These are phyloP conservation scores for Danio kyathit DNA, from an alignment of 2,797 vertebrate genomes.

Conservation along the genomic window DNA sequence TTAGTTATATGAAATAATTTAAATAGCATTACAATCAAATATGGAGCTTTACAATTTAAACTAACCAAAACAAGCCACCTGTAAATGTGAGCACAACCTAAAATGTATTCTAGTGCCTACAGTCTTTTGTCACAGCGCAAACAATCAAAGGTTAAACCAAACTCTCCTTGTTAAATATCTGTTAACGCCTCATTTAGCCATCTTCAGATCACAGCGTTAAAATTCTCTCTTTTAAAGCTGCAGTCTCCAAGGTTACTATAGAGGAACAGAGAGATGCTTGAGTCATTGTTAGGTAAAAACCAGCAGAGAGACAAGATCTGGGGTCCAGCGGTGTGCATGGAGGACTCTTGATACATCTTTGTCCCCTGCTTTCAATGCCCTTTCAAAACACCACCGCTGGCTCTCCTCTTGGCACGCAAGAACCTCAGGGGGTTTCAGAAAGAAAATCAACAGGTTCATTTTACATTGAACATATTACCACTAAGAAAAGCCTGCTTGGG, in stretches of 20 bases:
- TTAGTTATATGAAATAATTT: no score
- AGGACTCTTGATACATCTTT: background rate
- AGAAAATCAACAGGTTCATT: background rate
- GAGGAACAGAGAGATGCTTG: background rate
- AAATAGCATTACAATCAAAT: no score
- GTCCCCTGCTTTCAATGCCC: slow-evolving; percentile 27
- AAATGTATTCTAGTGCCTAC: background rate
- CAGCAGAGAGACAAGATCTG: background rate
- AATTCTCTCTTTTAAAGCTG: background rate
- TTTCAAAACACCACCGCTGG: slow-evolving; percentile 27
- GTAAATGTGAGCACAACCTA: no score
- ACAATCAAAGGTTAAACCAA: background rate
- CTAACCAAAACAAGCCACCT: no score
- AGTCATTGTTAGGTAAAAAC: background rate
- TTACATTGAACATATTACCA: background rate
- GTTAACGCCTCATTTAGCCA: slow-evolving; percentile 18
- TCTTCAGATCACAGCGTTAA: background rate
- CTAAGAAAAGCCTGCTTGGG: background rate
- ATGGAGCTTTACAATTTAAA: no score
- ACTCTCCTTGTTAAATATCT: slow-evolving; percentile 30
- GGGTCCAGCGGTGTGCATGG: background rate
- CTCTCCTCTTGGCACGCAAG: slow-evolving; percentile 7
- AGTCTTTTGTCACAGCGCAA: background rate
- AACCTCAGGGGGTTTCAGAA: slow-evolving; percentile 4
- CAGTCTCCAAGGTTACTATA: background rate